These are phyloP conservation scores for Entelurus aequoreus DNA, from an alignment of 2,113 vertebrate species.

Conservation along the genomic window DNA sequence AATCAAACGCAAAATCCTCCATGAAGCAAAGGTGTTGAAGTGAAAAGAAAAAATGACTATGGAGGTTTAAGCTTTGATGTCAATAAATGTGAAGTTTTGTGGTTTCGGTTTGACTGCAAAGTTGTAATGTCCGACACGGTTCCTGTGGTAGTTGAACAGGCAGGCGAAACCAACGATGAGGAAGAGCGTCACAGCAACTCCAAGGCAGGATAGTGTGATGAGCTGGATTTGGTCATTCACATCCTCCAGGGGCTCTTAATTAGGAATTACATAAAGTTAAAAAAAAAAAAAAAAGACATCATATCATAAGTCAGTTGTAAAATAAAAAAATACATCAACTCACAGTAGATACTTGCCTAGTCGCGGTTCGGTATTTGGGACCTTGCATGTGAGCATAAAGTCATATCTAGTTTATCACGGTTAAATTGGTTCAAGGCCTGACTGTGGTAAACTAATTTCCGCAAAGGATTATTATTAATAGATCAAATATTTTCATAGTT, in stretches of 20 bases:
- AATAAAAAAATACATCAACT: too few relatives aligned
- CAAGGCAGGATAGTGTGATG: constrained; percentile 58
- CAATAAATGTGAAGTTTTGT: constrained; percentile 66
- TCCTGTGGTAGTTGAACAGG: constrained; percentile 65
- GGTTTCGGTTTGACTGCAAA: constrained; percentile 61
- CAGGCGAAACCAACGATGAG: constrained; percentile 39
- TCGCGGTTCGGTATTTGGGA: too few relatives aligned
- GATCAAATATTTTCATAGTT: too few relatives aligned
- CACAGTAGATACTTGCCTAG: neutral
- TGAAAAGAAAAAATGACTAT: neutral
- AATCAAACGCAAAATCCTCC: neutral
- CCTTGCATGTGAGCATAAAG: too few relatives aligned
- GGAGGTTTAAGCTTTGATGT: constrained; percentile 51
- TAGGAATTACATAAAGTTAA: neutral
- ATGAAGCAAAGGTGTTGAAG: neutral
- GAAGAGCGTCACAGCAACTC: constrained; percentile 49
- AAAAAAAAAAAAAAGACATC: neutral
- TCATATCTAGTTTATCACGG: too few relatives aligned
- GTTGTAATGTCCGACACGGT: constrained; percentile 70
- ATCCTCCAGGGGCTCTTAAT: constrained; percentile 20
- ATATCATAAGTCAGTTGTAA: too few relatives aligned
- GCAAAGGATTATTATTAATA: too few relatives aligned
- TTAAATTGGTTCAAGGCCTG: too few relatives aligned
- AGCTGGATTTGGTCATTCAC: constrained; percentile 12
- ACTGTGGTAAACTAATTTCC: too few relatives aligned